Conservation (phyloP, 2,797 vertebrate genomes). For the Hydrolagus colliei region DNA sequence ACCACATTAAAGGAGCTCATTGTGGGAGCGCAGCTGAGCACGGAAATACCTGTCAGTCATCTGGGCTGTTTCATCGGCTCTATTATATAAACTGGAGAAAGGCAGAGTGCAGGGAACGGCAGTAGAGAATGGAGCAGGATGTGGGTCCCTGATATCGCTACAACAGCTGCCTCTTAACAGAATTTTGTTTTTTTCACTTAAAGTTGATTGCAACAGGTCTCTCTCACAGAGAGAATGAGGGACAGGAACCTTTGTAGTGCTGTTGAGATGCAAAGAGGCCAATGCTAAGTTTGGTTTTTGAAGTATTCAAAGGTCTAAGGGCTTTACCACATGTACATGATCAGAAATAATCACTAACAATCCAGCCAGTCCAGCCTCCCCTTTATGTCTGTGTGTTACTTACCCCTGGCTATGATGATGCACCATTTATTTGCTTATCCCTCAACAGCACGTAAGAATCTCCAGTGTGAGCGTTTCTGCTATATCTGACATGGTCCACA, state of each 20-base stretch:
- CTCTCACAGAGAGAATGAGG: background rate
- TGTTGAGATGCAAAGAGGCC: background rate
- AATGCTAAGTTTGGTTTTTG: background rate
- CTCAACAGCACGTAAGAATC: too few relatives aligned
- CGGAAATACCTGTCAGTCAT: slow-evolving; percentile 36
- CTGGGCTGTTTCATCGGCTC: slow-evolving; percentile 32
- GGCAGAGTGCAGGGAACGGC: slow-evolving; percentile 27
- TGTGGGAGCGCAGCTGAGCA: slow-evolving; percentile 36
- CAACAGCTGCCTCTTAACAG: slow-evolving; percentile 34
- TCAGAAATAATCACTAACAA: background rate
- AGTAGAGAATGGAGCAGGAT: slow-evolving; percentile 26
- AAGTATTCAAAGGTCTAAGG: background rate
- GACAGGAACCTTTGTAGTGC: background rate
- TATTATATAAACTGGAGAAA: slow-evolving; percentile 34
- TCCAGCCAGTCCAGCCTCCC: too few relatives aligned
- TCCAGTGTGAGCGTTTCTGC: too few relatives aligned
- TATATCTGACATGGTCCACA: too few relatives aligned
- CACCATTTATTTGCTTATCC: too few relatives aligned
- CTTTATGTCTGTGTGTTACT: too few relatives aligned
- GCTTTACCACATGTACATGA: background rate
- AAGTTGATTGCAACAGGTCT: slow-evolving; percentile 18
- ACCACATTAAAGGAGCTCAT: slow-evolving; percentile 40
- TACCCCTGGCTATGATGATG: too few relatives aligned
- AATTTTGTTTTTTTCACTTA: slow-evolving; percentile 22
- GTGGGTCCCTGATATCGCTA: slow-evolving; percentile 32